Evolutionary conservation across 1,140 invertebrate species (phyloP).

Genomic region (Papilio polytes): DNA sequence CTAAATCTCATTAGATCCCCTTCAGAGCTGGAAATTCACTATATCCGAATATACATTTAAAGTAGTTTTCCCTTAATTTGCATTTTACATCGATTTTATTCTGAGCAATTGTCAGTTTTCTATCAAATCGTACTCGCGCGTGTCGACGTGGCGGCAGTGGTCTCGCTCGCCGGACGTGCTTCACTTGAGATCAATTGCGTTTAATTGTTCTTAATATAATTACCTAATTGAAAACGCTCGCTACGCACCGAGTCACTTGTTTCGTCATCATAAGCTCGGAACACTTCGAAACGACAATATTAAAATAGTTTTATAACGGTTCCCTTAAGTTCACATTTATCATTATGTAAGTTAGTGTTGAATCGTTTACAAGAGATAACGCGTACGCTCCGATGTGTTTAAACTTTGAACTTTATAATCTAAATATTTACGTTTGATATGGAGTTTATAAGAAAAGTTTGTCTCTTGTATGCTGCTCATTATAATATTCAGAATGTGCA

Average conservation of each 20-base stretch:
- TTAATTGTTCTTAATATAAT: conserved; percentile 79
- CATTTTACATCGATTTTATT: neutral
- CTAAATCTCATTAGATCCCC: neutral
- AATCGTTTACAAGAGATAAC: neutral
- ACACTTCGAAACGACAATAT: neutral
- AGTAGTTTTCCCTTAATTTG: neutral
- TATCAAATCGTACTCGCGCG: neutral
- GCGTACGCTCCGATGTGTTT: neutral
- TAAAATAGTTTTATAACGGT: neutral
- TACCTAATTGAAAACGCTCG: conserved; percentile 61
- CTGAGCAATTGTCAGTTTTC: neutral
- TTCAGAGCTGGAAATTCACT: neutral
- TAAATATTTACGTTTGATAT: neutral
- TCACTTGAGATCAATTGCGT: conserved; percentile 75
- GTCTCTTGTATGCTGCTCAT: neutral
- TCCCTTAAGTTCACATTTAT: neutral
- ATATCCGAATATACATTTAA: neutral
- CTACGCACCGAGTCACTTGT: conserved; percentile 37
- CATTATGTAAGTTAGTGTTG: conserved; percentile 5
- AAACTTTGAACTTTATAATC: neutral
- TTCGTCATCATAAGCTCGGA: conserved; percentile 15
- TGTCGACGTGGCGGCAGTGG: neutral
- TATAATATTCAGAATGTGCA: neutral
- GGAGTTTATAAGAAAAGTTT: neutral
- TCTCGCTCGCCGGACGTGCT: conserved; percentile 38